Evolutionary conservation across 2,113 vertebrate species (phyloP).

Genomic region (Microcebus griseorufus): DNA sequence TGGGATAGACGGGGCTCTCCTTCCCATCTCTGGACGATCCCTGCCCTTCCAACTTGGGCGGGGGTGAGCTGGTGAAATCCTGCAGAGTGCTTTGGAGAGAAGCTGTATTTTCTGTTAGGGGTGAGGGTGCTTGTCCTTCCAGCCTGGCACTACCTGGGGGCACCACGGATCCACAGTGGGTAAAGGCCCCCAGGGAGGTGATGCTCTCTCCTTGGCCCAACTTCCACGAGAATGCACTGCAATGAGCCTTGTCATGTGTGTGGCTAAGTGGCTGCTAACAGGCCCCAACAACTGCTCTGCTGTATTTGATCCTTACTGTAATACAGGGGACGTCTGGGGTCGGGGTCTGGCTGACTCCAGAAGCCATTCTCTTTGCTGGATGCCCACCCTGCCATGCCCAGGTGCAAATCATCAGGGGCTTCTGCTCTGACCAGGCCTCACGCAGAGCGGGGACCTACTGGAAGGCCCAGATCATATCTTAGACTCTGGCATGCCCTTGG

Average conservation of each 20-base stretch:
- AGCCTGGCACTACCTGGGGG: too few relatives aligned
- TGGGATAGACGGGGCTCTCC: rapidly evolving
- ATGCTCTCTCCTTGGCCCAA: background rate
- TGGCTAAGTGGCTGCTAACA: background rate
- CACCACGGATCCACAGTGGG: too few relatives aligned
- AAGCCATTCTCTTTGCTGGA: background rate
- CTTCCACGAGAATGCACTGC: background rate
- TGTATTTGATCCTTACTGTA: background rate
- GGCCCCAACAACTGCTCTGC: background rate
- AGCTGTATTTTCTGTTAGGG: background rate
- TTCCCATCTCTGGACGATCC: background rate
- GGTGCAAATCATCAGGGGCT: background rate
- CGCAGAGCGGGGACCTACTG: background rate
- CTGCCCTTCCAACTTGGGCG: background rate
- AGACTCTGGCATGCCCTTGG: background rate
- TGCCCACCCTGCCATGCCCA: background rate
- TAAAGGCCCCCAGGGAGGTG: background rate
- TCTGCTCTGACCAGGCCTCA: background rate
- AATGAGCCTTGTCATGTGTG: background rate
- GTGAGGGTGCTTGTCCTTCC: background rate
- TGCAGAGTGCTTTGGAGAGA: background rate
- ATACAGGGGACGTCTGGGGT: rapidly evolving
- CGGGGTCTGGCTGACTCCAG: background rate
- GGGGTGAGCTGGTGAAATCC: background rate
- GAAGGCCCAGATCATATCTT: background rate